These are phyloP conservation scores for Tachystola acroxantha DNA, from an alignment of 2,888 invertebrate genomes.

Conservation along the genomic window DNA sequence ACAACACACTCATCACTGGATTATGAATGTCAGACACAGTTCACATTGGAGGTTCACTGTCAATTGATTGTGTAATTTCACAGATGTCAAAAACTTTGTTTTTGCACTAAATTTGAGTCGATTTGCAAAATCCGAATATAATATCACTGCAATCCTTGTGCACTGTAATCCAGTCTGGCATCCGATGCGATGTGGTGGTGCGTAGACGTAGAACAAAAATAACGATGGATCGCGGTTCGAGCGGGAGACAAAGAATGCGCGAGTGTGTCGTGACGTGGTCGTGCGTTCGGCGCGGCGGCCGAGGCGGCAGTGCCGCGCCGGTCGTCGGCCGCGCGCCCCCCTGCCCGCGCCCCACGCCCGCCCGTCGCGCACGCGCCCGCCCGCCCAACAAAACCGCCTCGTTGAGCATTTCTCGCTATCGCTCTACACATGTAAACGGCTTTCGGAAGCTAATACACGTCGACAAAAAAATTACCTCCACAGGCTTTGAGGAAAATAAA, in stretches of 20 bases:
- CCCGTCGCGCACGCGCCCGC: constrained; percentile 56
- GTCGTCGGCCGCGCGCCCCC: constrained; percentile 17
- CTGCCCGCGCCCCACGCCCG: constrained; percentile 40
- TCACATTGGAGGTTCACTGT: constrained; percentile 11
- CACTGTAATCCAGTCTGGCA: constrained; percentile 68
- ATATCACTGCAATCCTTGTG: constrained; percentile 69
- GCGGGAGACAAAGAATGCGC: constrained; percentile 51
- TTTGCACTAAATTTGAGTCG: constrained; percentile 13
- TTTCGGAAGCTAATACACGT: constrained; percentile 48
- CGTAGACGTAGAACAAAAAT: constrained; percentile 51
- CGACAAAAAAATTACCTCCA: constrained; percentile 26
- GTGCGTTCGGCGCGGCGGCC: constrained; percentile 44
- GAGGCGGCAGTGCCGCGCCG: constrained; percentile 58
- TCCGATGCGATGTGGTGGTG: constrained; percentile 29
- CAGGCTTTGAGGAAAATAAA: constrained; percentile 12
- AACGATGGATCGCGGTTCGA: constrained; percentile 47
- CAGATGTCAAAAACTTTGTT: constrained; percentile 18
- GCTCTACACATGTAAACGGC: constrained; percentile 55
- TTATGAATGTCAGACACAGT: constrained; percentile 1
- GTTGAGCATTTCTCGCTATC: constrained; percentile 46
- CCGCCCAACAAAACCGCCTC: constrained; percentile 50
- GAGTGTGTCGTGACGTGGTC: constrained; percentile 16
- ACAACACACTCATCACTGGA: constrained; percentile 9
- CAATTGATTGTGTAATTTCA: constrained; percentile 4
- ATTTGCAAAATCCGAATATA: constrained; percentile 34